Evolutionary conservation across 2,113 vertebrate genomes (phyloP).

Genomic region (Zosterops hypoxanthus): DNA sequence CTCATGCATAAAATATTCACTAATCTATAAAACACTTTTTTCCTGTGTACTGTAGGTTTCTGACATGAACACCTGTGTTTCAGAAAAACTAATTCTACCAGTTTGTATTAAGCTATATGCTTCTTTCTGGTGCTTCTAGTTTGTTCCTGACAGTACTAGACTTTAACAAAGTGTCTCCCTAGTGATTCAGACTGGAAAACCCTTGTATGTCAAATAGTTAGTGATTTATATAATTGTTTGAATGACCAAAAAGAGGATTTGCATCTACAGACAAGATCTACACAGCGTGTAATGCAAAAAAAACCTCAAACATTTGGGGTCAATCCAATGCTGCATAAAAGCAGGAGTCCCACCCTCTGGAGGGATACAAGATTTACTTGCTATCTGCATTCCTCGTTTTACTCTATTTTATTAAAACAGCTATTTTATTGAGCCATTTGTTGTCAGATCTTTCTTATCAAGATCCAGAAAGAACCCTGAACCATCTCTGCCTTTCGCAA

Average conservation of each 20-base stretch:
- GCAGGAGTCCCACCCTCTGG: background rate
- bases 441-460: background rate
- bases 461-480: background rate
- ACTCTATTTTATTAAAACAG: background rate
- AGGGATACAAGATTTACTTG: background rate
- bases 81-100: background rate
- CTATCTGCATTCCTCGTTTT: background rate
- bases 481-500: background rate
- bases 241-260: background rate
- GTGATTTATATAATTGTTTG: background rate
- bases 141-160: background rate
- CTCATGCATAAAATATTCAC: background rate
- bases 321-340: background rate
- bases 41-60: background rate
- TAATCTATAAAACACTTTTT: background rate
- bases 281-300: fast-evolving
- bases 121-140: background rate
- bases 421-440: background rate
- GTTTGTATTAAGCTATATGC: background rate
- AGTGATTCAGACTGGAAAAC: background rate
- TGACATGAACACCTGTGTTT: background rate
- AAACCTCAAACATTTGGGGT: background rate
- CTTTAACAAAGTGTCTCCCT: background rate
- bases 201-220: background rate
- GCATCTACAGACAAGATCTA: background rate